Base-by-base conservation (phyloP, 1,140 invertebrate species). In the Cardiocondyla obscurior region DNA sequence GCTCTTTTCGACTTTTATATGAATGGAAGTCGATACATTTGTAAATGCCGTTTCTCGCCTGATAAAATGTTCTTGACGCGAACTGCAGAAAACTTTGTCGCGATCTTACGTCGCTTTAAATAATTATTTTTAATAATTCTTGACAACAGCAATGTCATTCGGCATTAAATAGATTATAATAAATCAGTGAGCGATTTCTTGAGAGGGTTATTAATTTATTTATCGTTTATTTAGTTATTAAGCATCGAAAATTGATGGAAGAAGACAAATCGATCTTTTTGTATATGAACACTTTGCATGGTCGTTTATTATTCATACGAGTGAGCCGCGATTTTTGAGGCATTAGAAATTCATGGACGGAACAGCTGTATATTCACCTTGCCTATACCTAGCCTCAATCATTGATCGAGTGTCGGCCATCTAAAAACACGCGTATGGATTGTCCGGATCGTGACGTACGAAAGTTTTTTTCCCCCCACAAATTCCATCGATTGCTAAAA, bases 311-410 rank as follows among this genome's bases (percentile, higher is more conserved):
- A 79, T 79, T 79, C 36, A 79, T 72, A 42, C 53, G 53, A 70
- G 55, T 81, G 58, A 73, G 64, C 33, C 33, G 51, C 51, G 77
- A 81, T 81, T 81, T 81, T 81, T 81, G 51, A 73, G 44, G 55
- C 55, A 81, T 81, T 81, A 81, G 64, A 81, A 58, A 81, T 81
- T 81, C 51, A 73, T 81, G 39, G 65, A 73, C 19, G 69, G 77
- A 67, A 82, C 83, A 82, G 69, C 79, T 85, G 83, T 64, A 67
- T 62, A 82, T 85, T 85, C 83, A 65, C 64, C 64, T 82, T 79
- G 69, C 58, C 19, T 72, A 82, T 85, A 79, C 60, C 74, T 79
- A 79, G 46, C 46, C 33, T 42, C 65, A 73, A 73, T 60, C 77
- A 73, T 81, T 81, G 77, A 81, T 81, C 67, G 67, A 67, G 64